These are phyloP conservation scores for Stichodactyla helianthus DNA, from an alignment of 64 coral and sea anemone species.

Conservation along the genomic window DNA sequence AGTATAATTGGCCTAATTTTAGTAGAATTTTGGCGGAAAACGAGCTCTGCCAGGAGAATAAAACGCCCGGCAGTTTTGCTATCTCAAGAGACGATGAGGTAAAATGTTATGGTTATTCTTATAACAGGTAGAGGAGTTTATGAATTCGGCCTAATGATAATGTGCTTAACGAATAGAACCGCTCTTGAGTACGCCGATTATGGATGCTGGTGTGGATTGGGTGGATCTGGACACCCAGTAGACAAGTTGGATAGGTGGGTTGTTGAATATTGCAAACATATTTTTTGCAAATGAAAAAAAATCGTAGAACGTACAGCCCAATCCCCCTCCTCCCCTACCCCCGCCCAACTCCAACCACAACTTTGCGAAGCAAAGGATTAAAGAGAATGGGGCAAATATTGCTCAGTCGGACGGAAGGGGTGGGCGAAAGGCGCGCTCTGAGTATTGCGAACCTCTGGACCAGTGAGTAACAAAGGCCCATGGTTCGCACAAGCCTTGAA, in stretches of 20 bases:
- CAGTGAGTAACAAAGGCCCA: too few relatives aligned
- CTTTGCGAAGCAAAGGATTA: too few relatives aligned
- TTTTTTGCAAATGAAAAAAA: background rate
- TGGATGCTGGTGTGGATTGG: constrained; percentile 55
- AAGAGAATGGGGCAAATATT: too few relatives aligned
- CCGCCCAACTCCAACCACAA: too few relatives aligned
- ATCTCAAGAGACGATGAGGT: background rate
- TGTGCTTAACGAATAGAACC: constrained; percentile 7
- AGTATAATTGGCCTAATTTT: too few relatives aligned
- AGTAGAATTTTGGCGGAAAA: background rate
- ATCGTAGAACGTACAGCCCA: too few relatives aligned
- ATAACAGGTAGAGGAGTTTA: background rate
- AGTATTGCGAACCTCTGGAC: too few relatives aligned
- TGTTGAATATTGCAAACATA: background rate
- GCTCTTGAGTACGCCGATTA: constrained; percentile 26
- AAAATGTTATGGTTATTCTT: background rate
- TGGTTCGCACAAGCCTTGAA: too few relatives aligned
- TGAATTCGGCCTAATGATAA: constrained; percentile 22
- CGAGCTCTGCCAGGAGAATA: background rate
- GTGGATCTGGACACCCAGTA: constrained; percentile 35
- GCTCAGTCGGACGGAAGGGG: too few relatives aligned
- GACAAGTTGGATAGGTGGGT: constrained; percentile 47
- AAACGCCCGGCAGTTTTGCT: background rate
- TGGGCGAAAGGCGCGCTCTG: too few relatives aligned
- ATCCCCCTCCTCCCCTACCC: too few relatives aligned